Conservation (phyloP, 2,888 invertebrate species). For the Gortyna flavago region DNA sequence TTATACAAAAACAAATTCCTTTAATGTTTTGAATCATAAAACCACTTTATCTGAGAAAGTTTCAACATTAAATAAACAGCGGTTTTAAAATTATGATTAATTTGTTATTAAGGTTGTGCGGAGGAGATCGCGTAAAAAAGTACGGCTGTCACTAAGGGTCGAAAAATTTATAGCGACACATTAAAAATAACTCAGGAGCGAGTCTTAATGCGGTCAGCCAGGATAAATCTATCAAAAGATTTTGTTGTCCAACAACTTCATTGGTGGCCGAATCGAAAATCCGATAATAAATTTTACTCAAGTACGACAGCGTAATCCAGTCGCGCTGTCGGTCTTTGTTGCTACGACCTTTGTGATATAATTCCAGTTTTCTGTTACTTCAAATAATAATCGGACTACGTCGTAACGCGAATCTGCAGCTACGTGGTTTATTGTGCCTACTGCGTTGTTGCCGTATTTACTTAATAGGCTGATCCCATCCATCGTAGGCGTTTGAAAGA, state of each 20-base stretch:
- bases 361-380: constrained; percentile 88
- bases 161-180: constrained; percentile 86
- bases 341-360: constrained; percentile 86
- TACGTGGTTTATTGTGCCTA: constrained; percentile 74
- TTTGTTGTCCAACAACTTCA: constrained; percentile 90
- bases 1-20: constrained; percentile 16
- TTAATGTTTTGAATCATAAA: constrained; percentile 46
- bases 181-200: constrained; percentile 87
- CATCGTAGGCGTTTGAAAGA: constrained; percentile 33
- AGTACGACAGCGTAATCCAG: constrained; percentile 90
- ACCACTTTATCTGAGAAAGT: constrained; percentile 29
- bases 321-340: constrained; percentile 88
- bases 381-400: constrained; percentile 86
- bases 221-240: constrained; percentile 90
- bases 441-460: constrained; percentile 46
- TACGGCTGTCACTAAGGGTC: constrained; percentile 74
- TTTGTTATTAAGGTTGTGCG: constrained; percentile 58
- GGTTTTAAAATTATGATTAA: constrained; percentile 64
- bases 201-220: constrained; percentile 88
- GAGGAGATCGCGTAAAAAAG: constrained; percentile 74
- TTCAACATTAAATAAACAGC: constrained; percentile 50
- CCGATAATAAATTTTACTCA: constrained; percentile 90
- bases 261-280: constrained; percentile 90
- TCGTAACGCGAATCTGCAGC: constrained; percentile 80
- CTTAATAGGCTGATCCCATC: constrained; percentile 50